These are phyloP conservation scores for Trinorchestia longiramus DNA, from an alignment of 1,140 invertebrate genomes.

Conservation along the genomic window DNA sequence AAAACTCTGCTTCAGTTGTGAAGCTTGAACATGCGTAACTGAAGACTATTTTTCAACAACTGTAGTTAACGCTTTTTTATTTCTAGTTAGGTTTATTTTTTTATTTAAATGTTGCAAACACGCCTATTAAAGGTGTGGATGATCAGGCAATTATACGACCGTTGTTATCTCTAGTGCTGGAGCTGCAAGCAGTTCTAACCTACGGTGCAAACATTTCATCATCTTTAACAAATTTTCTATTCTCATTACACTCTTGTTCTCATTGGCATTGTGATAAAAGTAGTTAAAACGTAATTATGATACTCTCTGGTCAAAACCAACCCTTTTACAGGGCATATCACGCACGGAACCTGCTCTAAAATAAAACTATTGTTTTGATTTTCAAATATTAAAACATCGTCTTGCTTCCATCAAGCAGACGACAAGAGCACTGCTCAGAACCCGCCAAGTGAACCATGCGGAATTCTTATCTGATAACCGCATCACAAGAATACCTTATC, in stretches of 20 bases:
- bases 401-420: not conserved
- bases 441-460: not conserved
- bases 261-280: not conserved
- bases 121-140: not conserved
- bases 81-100: not conserved
- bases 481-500: not conserved
- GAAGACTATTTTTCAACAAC: not conserved
- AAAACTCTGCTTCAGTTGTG: too few species aligned
- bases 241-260: not conserved
- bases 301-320: not conserved
- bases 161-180: not conserved
- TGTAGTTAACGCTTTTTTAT: not conserved
- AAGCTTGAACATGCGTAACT: not conserved
- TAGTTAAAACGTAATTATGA: not conserved
- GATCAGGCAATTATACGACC: not conserved
- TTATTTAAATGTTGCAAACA: not conserved
- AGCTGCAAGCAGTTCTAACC: not conserved
- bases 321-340: not conserved
- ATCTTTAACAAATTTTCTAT: not conserved
- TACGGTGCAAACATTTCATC: not conserved
- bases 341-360: not conserved
- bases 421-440: not conserved
- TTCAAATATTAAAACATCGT: not conserved
- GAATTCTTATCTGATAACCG: not conserved
- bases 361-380: not conserved